Conservation (phyloP, 2,888 invertebrate species). For the Agapetus fuscipes region DNA sequence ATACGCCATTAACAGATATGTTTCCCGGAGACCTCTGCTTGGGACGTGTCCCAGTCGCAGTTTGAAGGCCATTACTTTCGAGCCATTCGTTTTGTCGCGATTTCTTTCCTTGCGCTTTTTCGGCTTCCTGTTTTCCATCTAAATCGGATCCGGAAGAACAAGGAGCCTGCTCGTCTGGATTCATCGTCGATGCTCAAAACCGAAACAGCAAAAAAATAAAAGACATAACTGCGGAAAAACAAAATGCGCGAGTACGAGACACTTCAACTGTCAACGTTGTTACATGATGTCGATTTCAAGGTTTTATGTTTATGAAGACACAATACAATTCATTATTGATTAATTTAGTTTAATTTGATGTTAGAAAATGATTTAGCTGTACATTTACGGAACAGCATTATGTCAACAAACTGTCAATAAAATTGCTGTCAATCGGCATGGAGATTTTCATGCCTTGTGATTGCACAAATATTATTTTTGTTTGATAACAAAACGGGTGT, state of each 20-base stretch:
- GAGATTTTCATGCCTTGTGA: no score
- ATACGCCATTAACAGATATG: constrained; percentile 6
- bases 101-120: constrained; percentile 12
- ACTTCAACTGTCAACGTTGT: no score
- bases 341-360: no score
- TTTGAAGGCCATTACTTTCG: constrained; percentile 1
- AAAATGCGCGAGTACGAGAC: background rate
- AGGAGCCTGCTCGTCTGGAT: background rate
- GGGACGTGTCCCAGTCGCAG: constrained; percentile 7
- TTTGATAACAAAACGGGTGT: no score
- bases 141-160: constrained; percentile 5
- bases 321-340: no score
- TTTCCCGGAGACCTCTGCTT: constrained; percentile 9
- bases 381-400: background rate
- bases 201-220: background rate
- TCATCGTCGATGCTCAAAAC: background rate
- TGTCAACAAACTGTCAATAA: constrained; percentile 11
- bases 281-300: no score
- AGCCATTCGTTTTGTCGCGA: constrained; percentile 7
- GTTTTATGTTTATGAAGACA: no score
- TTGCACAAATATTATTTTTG: no score
- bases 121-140: constrained; percentile 7
- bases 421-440: no score
- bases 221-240: background rate
- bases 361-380: background rate